phyloP scores from a whole-genome alignment of 2,797 vertebrate species.

The Ciconia nigra region DNA sequence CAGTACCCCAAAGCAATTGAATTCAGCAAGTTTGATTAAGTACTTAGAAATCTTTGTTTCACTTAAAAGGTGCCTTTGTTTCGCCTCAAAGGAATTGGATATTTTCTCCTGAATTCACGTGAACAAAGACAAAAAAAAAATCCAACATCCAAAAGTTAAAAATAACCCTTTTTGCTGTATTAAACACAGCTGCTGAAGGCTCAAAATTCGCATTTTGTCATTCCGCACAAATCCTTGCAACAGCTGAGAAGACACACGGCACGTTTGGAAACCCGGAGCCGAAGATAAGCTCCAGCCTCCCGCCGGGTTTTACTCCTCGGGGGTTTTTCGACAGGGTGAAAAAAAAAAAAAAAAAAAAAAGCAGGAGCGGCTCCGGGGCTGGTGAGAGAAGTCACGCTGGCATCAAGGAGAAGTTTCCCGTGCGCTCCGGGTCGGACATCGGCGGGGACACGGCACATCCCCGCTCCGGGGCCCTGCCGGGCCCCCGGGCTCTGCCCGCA shows the following conservation, averaged over 20 bases:
- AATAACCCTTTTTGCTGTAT: conserved; percentile 79
- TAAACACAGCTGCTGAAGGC: conserved; percentile 83
- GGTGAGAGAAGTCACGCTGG: background rate
- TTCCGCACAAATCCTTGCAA: conserved; percentile 78
- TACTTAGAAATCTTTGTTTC: background rate
- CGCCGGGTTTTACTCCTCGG: background rate
- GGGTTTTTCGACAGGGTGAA: background rate
- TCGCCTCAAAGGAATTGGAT: background rate
- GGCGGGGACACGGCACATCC: background rate
- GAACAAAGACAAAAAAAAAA: conserved; percentile 33
- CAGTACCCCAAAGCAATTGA: background rate
- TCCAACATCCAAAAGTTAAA: conserved; percentile 73
- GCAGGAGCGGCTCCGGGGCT: background rate
- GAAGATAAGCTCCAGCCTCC: conserved; percentile 69
- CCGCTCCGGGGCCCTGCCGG: background rate
- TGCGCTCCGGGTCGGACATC: background rate
- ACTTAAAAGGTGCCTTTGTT: conserved; percentile 20
- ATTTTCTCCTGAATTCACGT: conserved; percentile 11
- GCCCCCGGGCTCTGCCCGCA: background rate
- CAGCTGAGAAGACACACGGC: conserved; percentile 85
- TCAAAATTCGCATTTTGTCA: conserved; percentile 77
- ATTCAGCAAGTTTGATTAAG: background rate
- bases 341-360: background rate
- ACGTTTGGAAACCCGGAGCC: conserved; percentile 2
- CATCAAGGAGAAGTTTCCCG: background rate